phyloP scores from a whole-genome alignment of 1,140 invertebrate genomes.

The Copidosoma floridanum region DNA sequence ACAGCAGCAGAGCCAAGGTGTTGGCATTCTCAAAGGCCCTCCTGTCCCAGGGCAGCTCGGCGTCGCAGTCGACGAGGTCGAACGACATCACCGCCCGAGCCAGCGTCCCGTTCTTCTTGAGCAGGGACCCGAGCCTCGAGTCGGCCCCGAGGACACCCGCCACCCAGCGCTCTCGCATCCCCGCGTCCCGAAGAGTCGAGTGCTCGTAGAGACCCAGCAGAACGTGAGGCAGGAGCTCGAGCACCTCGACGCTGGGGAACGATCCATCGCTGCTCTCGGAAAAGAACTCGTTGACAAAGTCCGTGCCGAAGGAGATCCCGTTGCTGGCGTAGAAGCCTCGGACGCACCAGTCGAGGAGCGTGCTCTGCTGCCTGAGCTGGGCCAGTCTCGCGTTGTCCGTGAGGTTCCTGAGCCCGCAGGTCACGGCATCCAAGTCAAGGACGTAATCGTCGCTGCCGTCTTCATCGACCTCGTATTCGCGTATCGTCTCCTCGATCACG shows the following conservation, averaged over 20 bases:
- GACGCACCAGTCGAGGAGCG: conserved; percentile 36
- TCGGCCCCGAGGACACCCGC: conserved; percentile 18
- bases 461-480: conserved; percentile 16
- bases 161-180: conserved; percentile 36
- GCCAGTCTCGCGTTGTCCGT: conserved; percentile 41
- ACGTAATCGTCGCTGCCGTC: not conserved
- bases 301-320: not conserved
- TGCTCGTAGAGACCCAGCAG: conserved; percentile 47
- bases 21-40: conserved; percentile 27
- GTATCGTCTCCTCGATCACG: conserved; percentile 38
- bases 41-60: conserved; percentile 13
- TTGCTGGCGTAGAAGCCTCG: not conserved
- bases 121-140: not conserved
- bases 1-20: conserved; percentile 38
- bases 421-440: conserved; percentile 34
- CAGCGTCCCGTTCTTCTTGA: conserved; percentile 25
- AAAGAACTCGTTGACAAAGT: conserved; percentile 41
- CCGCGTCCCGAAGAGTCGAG: conserved; percentile 33
- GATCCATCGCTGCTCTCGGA: not conserved
- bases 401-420: conserved; percentile 37
- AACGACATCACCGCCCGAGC: conserved; percentile 26
- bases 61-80: conserved; percentile 16
- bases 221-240: conserved; percentile 36
- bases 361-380: conserved; percentile 46
- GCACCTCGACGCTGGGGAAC: conserved; percentile 19